Base-by-base conservation (phyloP, 2,113 vertebrate species). In the Anthoscopus minutus region DNA sequence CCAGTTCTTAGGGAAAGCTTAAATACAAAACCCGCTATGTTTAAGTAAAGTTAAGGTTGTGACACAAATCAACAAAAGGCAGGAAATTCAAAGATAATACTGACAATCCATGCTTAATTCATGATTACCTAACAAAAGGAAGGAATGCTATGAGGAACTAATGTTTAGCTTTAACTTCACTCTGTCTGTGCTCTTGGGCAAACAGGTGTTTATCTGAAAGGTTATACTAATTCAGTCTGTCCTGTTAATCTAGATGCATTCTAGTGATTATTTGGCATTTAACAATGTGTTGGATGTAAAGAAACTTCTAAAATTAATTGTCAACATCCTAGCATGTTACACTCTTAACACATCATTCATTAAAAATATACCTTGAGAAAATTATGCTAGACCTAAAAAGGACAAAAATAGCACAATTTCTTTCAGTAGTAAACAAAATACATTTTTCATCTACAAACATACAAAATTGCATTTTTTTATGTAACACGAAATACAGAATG, bases 61-160 rank as follows among this genome's bases (percentile, higher is more conserved):
- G 87, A 87, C 74, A 92, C 45, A 89, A 85, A 88, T 74, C 66
- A 94, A 94, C 67, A 96, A 95, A 95, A 95, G 54, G 42, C 74
- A 94, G 79, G 74, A 96, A 93, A 96, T 88, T 78, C 72, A 66
- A 85, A 71, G 44, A 71, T 35, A 88, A 77, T 67, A 73, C 24
- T 77, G 73, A 89, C 35, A 94, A 89, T 47, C 50, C 62, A 48
- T 81, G 65, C 47, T 91, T 94, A 93, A 94, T 93, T 96, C 62
- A 87, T 79, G 47, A 92, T 18, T 81, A 44, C 51, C 81, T 92
- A 73, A 92, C 73, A 90, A 95, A 91, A 88, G 64, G 17, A 18
- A 1, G 15, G 86, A 95, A 82, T 1, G 2, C 23, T 50, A 73
- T 0, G 10, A 94, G 45, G 51, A 92, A 77, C 58, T 81, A 57